These are phyloP conservation scores for Hestina assimilis DNA, from an alignment of 1,140 invertebrate species.

Conservation along the genomic window DNA sequence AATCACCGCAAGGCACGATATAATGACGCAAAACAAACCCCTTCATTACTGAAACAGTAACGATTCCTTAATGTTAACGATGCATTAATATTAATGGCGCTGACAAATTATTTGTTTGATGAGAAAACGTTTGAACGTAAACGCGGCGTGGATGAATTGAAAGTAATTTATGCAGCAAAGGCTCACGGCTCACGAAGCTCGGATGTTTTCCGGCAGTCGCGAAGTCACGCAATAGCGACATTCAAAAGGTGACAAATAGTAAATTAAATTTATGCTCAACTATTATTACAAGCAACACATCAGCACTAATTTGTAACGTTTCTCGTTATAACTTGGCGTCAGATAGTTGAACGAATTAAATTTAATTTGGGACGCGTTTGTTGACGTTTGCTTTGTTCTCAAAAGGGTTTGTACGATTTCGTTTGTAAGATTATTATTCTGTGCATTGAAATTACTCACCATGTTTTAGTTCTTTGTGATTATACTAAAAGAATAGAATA, in stretches of 20 bases:
- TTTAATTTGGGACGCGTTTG: slow-evolving; percentile 5
- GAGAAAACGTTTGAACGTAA: slow-evolving; percentile 51
- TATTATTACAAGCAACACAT: slow-evolving; percentile 47
- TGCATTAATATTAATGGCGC: slow-evolving; percentile 42
- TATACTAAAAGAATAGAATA: no score
- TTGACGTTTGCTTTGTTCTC: slow-evolving; percentile 4
- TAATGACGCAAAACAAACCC: slow-evolving; percentile 23
- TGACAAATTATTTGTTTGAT: slow-evolving; percentile 60
- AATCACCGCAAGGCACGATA: slow-evolving; percentile 14
- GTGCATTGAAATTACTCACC: no score
- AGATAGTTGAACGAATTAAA: slow-evolving; percentile 22
- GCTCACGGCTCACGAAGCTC: slow-evolving; percentile 56
- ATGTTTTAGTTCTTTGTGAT: no score
- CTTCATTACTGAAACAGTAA: slow-evolving; percentile 24
- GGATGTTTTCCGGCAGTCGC: slow-evolving; percentile 41
- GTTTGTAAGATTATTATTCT: no score
- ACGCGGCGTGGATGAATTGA: slow-evolving; percentile 52
- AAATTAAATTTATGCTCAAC: slow-evolving; percentile 70
- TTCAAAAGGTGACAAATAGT: slow-evolving; percentile 71
- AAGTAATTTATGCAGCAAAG: slow-evolving; percentile 70
- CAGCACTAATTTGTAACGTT: slow-evolving; percentile 24
- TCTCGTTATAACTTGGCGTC: slow-evolving; percentile 19
- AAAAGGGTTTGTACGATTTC: not conserved
- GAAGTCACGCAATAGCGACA: slow-evolving; percentile 65
- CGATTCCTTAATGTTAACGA: slow-evolving; percentile 34